phyloP scores from a whole-genome alignment of 2,797 vertebrate genomes.

The Capromys pilorides region DNA sequence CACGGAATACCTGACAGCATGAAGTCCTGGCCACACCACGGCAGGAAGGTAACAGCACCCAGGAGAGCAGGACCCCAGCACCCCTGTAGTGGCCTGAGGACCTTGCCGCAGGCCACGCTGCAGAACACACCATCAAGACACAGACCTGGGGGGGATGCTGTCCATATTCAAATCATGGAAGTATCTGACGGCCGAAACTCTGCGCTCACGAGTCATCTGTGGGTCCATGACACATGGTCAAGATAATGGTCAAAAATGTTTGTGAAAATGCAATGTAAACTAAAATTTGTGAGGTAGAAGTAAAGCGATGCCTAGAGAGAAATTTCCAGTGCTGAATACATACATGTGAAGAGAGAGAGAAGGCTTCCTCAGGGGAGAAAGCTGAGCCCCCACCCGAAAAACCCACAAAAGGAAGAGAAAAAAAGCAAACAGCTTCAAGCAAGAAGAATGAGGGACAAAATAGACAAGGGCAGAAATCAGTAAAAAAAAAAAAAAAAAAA shows the following conservation, averaged over 20 bases:
- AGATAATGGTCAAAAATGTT: not conserved
- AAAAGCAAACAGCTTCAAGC: not conserved
- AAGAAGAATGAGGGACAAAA: not conserved
- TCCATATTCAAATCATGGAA: too few species aligned
- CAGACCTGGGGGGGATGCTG: too few species aligned
- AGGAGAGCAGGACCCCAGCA: not conserved
- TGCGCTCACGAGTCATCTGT: not conserved
- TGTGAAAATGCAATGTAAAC: not conserved
- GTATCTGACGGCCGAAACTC: not conserved
- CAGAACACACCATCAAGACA: too few species aligned
- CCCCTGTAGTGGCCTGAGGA: not conserved
- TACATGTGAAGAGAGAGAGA: not conserved
- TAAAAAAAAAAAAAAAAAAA: not conserved
- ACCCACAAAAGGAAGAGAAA: not conserved
- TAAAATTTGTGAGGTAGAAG: not conserved
- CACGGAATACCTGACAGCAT: too few species aligned
- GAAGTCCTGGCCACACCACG: not conserved
- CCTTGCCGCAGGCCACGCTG: not conserved
- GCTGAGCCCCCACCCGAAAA: not conserved
- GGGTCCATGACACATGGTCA: not conserved
- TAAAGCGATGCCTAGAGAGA: not conserved
- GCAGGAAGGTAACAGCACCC: not conserved
- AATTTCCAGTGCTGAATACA: not conserved
- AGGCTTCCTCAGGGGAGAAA: not conserved
- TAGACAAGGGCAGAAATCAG: not conserved